Conservation (phyloP, 1,140 invertebrate species). For the Hycleus phaleratus region DNA sequence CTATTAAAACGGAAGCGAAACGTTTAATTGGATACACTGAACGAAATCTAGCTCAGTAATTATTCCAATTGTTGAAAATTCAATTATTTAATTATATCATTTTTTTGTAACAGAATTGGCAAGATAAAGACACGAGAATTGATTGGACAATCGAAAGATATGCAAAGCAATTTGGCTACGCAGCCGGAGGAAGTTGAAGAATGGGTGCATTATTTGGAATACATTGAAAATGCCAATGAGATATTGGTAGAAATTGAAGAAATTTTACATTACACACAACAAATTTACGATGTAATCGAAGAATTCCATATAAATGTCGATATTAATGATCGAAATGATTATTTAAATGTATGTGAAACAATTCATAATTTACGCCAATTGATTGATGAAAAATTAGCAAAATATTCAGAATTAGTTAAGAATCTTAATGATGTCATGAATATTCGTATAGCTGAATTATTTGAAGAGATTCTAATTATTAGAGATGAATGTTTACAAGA, state of each 20-base stretch:
- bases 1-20: constrained; percentile 58
- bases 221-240: constrained; percentile 54
- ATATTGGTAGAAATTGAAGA: constrained; percentile 56
- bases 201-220: constrained; percentile 60
- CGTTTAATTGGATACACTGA: constrained; percentile 39
- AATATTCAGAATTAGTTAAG: constrained; percentile 46
- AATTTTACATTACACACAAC: constrained; percentile 59
- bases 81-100: background rate
- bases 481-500: constrained; percentile 55
- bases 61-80: background rate
- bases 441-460: constrained; percentile 47
- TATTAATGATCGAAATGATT: constrained; percentile 33
- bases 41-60: too few relatives aligned
- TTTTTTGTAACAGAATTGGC: constrained; percentile 45
- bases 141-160: constrained; percentile 51
- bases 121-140: constrained; percentile 52
- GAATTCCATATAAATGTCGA: constrained; percentile 54
- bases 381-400: constrained; percentile 49
- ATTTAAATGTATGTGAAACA: constrained; percentile 40
- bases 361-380: constrained; percentile 44
- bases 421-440: constrained; percentile 53
- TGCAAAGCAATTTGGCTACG: constrained; percentile 53
- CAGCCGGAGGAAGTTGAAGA: constrained; percentile 55
- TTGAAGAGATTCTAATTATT: constrained; percentile 57
- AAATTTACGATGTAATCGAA: constrained; percentile 64